phyloP scores from a whole-genome alignment of 1,140 invertebrate species.

The Lucilia sericata region DNA sequence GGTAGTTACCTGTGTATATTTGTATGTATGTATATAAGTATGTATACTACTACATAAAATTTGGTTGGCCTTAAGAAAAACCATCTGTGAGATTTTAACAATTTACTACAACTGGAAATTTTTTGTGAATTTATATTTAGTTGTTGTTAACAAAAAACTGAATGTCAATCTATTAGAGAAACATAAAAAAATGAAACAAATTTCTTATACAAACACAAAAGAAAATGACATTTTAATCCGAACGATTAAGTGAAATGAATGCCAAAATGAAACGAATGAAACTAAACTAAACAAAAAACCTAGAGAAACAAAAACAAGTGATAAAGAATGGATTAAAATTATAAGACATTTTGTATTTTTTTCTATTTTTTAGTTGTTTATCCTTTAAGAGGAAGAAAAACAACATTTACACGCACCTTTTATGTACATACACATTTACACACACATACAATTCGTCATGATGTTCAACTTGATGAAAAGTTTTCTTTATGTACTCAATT shows the following conservation, averaged over 20 bases:
- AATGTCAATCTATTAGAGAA: conserved; percentile 13
- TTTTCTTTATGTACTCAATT: neutral
- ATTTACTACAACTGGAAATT: neutral
- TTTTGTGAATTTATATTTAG: neutral
- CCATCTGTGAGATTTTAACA: no score
- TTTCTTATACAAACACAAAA: neutral
- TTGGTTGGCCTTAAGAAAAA: neutral
- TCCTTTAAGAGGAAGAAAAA: neutral
- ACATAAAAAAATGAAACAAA: neutral
- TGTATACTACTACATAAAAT: neutral
- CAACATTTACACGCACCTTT: neutral
- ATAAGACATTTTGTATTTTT: neutral
- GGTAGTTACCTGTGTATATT: neutral
- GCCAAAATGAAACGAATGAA: neutral
- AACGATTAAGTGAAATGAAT: conserved; percentile 23
- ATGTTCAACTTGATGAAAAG: neutral
- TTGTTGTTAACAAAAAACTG: neutral
- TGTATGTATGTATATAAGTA: neutral
- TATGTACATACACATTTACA: neutral
- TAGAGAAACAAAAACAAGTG: neutral
- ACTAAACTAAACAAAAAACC: neutral
- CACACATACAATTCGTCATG: neutral
- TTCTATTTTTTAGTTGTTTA: neutral
- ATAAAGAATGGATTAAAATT: conserved; percentile 27
- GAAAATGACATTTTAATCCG: neutral